Evolutionary conservation across 2,888 invertebrate species (phyloP).

Genomic region (Ichneumon xanthorius): DNA sequence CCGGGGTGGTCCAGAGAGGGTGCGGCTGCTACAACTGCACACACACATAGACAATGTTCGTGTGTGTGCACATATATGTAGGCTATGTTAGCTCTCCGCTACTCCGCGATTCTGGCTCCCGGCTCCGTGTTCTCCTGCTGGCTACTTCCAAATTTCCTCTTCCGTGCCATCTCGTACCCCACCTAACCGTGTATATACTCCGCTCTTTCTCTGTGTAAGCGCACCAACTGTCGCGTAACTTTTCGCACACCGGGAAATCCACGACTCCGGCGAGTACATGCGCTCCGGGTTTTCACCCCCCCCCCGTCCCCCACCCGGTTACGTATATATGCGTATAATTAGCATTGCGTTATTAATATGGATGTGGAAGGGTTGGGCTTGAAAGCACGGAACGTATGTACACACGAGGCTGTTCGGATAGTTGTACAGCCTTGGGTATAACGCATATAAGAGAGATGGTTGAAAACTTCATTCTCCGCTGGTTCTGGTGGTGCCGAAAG

Average conservation of each 20-base stretch:
- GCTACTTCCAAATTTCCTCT: slow-evolving; percentile 63
- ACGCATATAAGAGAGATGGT: slow-evolving; percentile 50
- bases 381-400: slow-evolving; percentile 39
- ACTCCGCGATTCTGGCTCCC: slow-evolving; percentile 60
- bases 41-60: neutral
- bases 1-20: slow-evolving; percentile 22
- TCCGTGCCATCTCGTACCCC: slow-evolving; percentile 12
- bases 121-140: slow-evolving; percentile 58
- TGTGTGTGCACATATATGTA: too few species aligned
- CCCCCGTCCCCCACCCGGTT: neutral
- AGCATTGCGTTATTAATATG: slow-evolving; percentile 67
- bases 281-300: slow-evolving; percentile 5
- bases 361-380: slow-evolving; percentile 47
- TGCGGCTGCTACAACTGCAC: slow-evolving; percentile 39
- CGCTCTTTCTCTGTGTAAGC: neutral
- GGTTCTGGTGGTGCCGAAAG: slow-evolving; percentile 19
- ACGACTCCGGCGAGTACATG: slow-evolving; percentile 50
- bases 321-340: slow-evolving; percentile 51
- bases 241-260: slow-evolving; percentile 62
- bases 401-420: slow-evolving; percentile 32
- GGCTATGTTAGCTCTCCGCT: slow-evolving; percentile 4
- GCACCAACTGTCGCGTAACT: slow-evolving; percentile 67
- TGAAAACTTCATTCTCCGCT: slow-evolving; percentile 41
- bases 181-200: neutral
- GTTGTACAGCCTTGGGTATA: slow-evolving; percentile 69